phyloP scores from a whole-genome alignment of 1,140 invertebrate species.

The Ganaspis sp. region DNA sequence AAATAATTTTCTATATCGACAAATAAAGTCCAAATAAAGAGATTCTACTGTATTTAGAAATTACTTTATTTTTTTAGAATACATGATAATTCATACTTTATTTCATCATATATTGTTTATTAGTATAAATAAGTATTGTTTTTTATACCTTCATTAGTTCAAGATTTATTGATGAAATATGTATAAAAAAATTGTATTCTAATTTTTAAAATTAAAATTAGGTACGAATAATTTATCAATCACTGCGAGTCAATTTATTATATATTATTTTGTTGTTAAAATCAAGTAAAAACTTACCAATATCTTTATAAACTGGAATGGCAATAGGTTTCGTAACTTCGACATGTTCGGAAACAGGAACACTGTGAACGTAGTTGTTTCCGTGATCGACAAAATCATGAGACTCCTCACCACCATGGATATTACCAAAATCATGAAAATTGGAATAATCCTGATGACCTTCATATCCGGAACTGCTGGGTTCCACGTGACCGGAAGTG shows the following conservation, averaged over 20 bases:
- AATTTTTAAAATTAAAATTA: no score
- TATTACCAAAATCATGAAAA: slow-evolving; percentile 51
- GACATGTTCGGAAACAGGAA: slow-evolving; percentile 82
- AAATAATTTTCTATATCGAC: no score
- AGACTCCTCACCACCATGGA: slow-evolving; percentile 39
- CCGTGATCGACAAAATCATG: slow-evolving; percentile 53
- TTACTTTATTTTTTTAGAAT: no score
- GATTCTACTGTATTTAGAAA: no score
- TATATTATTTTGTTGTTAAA: background rate
- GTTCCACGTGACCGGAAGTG: slow-evolving; percentile 38
- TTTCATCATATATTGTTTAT: no score
- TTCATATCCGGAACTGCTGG: slow-evolving; percentile 47
- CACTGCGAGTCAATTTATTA: background rate
- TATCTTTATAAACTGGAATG: slow-evolving; percentile 84
- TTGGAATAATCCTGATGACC: slow-evolving; percentile 57
- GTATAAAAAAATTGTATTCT: no score
- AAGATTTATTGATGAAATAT: no score
- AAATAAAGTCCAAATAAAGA: no score
- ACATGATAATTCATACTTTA: no score
- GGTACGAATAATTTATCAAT: no score
- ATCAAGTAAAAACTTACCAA: slow-evolving; percentile 71
- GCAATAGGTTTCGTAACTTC: slow-evolving; percentile 84
- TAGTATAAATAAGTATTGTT: no score
- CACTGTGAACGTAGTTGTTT: slow-evolving; percentile 72
- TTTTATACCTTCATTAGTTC: no score